These are phyloP conservation scores for Cyphomyrus plagiostoma DNA, from an alignment of 2,113 vertebrate species.

Conservation along the genomic window DNA sequence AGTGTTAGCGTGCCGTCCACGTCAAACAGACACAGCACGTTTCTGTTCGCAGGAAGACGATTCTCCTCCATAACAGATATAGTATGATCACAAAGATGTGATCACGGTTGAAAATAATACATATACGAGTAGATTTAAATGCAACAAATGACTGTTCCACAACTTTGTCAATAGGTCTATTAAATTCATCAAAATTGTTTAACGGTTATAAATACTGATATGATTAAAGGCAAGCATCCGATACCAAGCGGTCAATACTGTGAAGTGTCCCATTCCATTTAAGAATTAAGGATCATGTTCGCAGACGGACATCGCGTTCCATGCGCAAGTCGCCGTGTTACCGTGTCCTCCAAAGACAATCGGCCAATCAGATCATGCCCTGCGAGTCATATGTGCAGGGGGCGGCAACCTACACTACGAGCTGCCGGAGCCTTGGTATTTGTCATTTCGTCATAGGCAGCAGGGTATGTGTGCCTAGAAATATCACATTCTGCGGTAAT, in stretches of 20 bases:
- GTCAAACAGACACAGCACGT: slow-evolving; percentile 83
- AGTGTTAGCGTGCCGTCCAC: slow-evolving; percentile 90
- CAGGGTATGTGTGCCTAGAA: not conserved
- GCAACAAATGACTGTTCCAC: not conserved
- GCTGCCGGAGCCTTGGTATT: not conserved
- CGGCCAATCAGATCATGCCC: slow-evolving; percentile 38
- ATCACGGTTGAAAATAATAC: not conserved
- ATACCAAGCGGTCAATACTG: not conserved
- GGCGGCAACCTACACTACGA: slow-evolving; percentile 10
- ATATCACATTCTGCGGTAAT: not conserved
- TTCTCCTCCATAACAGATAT: slow-evolving; percentile 44
- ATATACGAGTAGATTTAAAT: not conserved
- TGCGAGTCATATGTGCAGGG: slow-evolving; percentile 28
- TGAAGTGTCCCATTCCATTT: not conserved
- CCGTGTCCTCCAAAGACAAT: not conserved
- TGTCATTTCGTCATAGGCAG: not conserved
- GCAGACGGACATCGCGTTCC: not conserved
- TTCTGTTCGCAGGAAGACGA: slow-evolving; percentile 36
- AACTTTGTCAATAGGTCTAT: not conserved
- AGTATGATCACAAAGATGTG: not conserved
- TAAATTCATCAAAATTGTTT: not conserved
- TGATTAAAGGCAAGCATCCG: not conserved
- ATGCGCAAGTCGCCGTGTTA: slow-evolving; percentile 11
- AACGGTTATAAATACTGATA: not conserved
- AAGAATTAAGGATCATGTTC: not conserved